phyloP scores from a whole-genome alignment of 2,797 vertebrate species.

The Falco cherrug region DNA sequence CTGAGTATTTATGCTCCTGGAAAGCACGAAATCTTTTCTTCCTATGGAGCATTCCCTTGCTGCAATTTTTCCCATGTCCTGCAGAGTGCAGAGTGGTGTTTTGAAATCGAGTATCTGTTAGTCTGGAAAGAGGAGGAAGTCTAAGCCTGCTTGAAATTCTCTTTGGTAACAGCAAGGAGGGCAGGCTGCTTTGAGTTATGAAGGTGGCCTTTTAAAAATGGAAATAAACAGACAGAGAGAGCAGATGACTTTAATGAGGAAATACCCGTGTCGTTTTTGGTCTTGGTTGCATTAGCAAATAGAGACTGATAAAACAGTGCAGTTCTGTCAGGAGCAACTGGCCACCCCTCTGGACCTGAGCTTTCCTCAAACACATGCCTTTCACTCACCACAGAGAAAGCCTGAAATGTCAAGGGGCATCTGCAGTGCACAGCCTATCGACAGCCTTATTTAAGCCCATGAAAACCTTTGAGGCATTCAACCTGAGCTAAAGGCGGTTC shows the following conservation, averaged over 20 bases:
- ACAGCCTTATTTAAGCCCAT: neutral
- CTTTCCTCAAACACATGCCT: neutral
- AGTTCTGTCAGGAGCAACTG: neutral
- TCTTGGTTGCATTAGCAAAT: conserved; percentile 39
- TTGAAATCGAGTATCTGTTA: conserved; percentile 37
- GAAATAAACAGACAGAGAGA: conserved; percentile 60
- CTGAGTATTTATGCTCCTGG: conserved; percentile 4
- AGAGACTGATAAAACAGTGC: neutral
- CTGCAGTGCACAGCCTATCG: neutral
- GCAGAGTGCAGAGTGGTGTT: conserved; percentile 71
- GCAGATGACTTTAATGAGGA: conserved; percentile 58
- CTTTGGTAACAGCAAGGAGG: conserved; percentile 16
- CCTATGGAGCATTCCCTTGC: neutral
- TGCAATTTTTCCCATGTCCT: conserved; percentile 41
- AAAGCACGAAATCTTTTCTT: neutral
- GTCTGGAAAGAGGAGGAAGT: conserved; percentile 4
- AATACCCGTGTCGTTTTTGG: neutral
- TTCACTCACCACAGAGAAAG: neutral
- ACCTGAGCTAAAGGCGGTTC: neutral
- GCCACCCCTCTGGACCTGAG: neutral
- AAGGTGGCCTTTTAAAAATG: conserved; percentile 71
- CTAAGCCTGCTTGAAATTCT: conserved; percentile 54
- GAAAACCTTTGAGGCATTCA: neutral
- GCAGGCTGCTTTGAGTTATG: conserved; percentile 62
- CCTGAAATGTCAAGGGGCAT: neutral